A percentile compares a stretch with the other conserved stretches of the same genome.
Evolutionary conservation across 2,888 invertebrate species (phyloP).

Genomic region (Dynastes tityus): DNA sequence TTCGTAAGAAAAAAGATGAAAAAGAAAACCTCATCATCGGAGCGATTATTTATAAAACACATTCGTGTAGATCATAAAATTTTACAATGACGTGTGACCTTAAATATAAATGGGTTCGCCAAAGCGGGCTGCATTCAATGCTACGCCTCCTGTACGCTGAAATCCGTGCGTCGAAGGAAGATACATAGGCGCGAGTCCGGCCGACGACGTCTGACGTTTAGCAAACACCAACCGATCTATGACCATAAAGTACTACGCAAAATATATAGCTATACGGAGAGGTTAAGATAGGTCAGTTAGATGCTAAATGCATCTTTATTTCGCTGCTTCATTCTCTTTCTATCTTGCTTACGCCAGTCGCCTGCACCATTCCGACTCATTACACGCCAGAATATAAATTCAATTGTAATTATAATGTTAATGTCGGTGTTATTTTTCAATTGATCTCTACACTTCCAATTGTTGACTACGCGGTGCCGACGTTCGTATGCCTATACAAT

Average conservation of each 20-base stretch:
- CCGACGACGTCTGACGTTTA: slow-evolving; percentile 26
- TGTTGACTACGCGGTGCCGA: slow-evolving; percentile 16
- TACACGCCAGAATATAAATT: slow-evolving; percentile 40
- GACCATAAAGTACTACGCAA: slow-evolving; percentile 50
- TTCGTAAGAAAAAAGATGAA: slow-evolving; percentile 20
- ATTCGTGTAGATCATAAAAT: slow-evolving; percentile 54
- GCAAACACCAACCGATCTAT: slow-evolving; percentile 40
- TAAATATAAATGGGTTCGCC: slow-evolving; percentile 51
- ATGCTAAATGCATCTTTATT: slow-evolving; percentile 49
- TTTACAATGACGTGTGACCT: slow-evolving; percentile 55
- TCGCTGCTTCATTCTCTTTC: slow-evolving; percentile 24
- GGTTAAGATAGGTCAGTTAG: slow-evolving; percentile 54
- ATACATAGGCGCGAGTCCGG: slow-evolving; percentile 8
- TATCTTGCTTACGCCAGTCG: slow-evolving; percentile 9
- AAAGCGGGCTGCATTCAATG: neutral
- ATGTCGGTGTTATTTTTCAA: slow-evolving; percentile 44
- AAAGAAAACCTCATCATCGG: slow-evolving; percentile 34
- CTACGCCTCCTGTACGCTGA: slow-evolving; percentile 29
- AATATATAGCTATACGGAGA: slow-evolving; percentile 50
- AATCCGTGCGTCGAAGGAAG: slow-evolving; percentile 36
- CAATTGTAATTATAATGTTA: slow-evolving; percentile 47
- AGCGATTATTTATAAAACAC: slow-evolving; percentile 54
- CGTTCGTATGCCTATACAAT: neutral
- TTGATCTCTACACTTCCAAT: slow-evolving; percentile 42
- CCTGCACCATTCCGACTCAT: slow-evolving; percentile 32